phyloP scores from a whole-genome alignment of 2,797 vertebrate genomes.

The Pangasius larnaudii region DNA sequence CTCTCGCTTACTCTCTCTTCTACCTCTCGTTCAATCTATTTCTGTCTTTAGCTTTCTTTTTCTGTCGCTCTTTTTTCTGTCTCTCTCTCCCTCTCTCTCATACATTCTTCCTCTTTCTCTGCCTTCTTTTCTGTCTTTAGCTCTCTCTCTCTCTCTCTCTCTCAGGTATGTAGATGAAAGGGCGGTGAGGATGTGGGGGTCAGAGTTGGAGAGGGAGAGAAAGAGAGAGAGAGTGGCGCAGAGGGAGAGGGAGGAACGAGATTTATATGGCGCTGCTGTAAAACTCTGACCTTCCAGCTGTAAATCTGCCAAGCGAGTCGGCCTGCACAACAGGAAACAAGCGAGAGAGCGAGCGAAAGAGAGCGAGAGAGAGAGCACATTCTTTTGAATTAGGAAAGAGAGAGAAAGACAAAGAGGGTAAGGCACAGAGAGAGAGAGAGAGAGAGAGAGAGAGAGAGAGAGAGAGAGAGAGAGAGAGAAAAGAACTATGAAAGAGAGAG shows the following conservation, averaged over 20 bases:
- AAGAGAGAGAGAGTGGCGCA: slow-evolving; percentile 25
- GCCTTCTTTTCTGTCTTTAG: neutral
- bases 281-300: slow-evolving; percentile 63
- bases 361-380: slow-evolving; percentile 11
- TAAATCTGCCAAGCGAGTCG: slow-evolving; percentile 64
- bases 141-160: neutral
- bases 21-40: neutral
- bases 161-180: slow-evolving; percentile 41
- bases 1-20: neutral
- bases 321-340: slow-evolving; percentile 62
- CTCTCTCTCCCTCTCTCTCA: neutral
- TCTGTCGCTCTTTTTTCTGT: neutral
- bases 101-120: neutral
- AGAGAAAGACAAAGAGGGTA: neutral
- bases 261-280: slow-evolving; percentile 61
- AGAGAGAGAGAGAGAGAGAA: neutral
- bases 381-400: neutral
- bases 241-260: slow-evolving; percentile 52
- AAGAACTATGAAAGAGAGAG: neutral
- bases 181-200: slow-evolving; percentile 34
- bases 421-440: slow-evolving; percentile 5
- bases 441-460: too few species aligned
- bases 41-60: neutral
- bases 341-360: slow-evolving; percentile 20
- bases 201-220: slow-evolving; percentile 30